Evolutionary conservation across 2,888 invertebrate genomes (phyloP).

Genomic region (Metalampra italica): DNA sequence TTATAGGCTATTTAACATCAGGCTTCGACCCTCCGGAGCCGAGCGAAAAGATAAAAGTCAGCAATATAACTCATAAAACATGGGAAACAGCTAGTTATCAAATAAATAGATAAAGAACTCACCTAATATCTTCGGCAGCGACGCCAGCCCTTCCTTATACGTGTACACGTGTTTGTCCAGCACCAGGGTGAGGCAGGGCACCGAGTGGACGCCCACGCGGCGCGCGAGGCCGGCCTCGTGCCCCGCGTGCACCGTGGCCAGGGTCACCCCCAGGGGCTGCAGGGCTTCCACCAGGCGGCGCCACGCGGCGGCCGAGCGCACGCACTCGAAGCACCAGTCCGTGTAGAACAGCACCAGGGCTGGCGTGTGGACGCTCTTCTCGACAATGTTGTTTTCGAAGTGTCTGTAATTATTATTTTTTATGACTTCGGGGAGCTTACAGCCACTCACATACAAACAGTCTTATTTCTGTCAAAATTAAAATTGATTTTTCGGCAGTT

Average conservation of each 20-base stretch:
- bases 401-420: conserved; percentile 76
- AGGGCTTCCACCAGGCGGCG: conserved; percentile 90
- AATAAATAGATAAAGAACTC: no score
- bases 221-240: conserved; percentile 88
- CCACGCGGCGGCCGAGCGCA: conserved; percentile 92
- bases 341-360: conserved; percentile 94
- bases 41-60: no score
- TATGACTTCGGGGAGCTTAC: no score
- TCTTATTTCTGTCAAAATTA: no score
- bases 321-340: conserved; percentile 96
- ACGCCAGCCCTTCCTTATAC: conserved; percentile 89
- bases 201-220: conserved; percentile 87
- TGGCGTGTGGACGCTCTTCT: conserved; percentile 90
- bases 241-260: conserved; percentile 89
- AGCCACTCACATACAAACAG: no score
- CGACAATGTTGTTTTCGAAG: conserved; percentile 91
- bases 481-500: no score
- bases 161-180: conserved; percentile 91
- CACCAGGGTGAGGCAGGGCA: conserved; percentile 90
- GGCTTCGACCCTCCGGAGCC: no score
- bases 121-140: conserved; percentile 90
- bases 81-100: no score
- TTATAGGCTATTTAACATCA: no score
- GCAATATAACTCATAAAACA: no score
- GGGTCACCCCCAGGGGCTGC: conserved; percentile 89